Base-by-base conservation (phyloP, 2,888 invertebrate genomes). In the Sepioteuthis lessoniana region DNA sequence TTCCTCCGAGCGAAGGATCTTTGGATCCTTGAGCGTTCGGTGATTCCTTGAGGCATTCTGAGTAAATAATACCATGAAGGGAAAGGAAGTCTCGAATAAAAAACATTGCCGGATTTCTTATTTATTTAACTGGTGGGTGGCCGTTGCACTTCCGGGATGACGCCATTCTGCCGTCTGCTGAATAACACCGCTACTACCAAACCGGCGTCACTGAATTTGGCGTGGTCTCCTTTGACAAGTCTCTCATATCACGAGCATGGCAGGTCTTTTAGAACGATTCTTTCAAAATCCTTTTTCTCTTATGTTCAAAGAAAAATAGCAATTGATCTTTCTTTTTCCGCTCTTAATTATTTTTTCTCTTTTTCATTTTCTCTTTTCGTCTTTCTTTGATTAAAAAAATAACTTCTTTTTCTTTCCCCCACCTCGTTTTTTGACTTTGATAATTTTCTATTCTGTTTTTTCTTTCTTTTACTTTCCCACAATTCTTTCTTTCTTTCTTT, bases 1-100 rank as follows among this genome's bases (percentile, higher is more conserved):
- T 76, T 76, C 76, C 76, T 76, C 76, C 76, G 76, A 76, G 76
- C 76, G 76, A 76, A 76, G 76, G 76, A 76, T 76, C 76, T 76
- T 76, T n/a, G n/a, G 76, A 76, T 76, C 76, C 76, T 76, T 76
- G 13, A 76, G 35, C 35, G 76, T 76, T 76, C 76, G 19, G n/a
- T 16, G 76, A 76, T 76, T 76, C 76, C 76, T 76, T n/a, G n/a
- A 76, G 76, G 76, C 76, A 76, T 76, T 76, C 76, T 76, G 76
- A 76, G n/a, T 35, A 76, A 76, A 76, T 76, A 76, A 76, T 76
- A 76, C 35, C n/a, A 16, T 35, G n/a, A 76, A 76, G 76, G 76
- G 76, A 76, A 35, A 76, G 76, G 76, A 76, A 76, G 76, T 76
- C 76, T 76, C 76, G 76, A 76, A n/a, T 76, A 76, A n/a, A 76